A percentile compares a stretch with the other conserved stretches of the same genome.
phyloP scores from a whole-genome alignment of 2,797 vertebrate species.

The Ptychadena robeensis region DNA sequence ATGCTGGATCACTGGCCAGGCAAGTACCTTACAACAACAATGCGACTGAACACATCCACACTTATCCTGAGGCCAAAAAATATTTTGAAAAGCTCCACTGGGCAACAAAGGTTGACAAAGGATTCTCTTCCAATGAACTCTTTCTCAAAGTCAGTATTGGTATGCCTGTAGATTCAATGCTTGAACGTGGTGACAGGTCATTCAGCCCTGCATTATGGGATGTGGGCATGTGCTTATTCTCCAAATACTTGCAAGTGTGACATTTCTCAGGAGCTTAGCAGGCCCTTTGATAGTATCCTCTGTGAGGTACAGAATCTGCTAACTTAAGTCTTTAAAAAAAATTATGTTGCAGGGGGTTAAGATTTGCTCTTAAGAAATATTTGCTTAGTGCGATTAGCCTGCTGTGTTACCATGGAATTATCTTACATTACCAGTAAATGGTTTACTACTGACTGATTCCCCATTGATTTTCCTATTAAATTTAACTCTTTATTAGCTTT shows the following conservation, averaged over 20 bases:
- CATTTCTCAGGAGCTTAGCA: not conserved
- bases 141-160: not conserved
- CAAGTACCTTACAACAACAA: too few relatives aligned
- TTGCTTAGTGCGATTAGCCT: slow-evolving; percentile 14
- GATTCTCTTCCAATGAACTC: too few relatives aligned
- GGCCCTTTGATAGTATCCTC: too few relatives aligned
- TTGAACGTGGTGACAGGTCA: too few relatives aligned
- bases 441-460: slow-evolving; percentile 39
- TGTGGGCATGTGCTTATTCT: not conserved
- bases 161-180: not conserved
- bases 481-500: not conserved
- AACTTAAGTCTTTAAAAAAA: not conserved
- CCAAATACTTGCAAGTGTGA: not conserved
- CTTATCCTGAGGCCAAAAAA: too few relatives aligned
- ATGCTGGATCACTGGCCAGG: too few relatives aligned
- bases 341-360: not conserved
- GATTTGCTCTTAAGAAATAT: slow-evolving; percentile 31
- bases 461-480: slow-evolving; percentile 37
- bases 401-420: slow-evolving; percentile 38
- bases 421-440: slow-evolving; percentile 40
- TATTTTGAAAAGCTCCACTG: too few relatives aligned
- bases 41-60: too few relatives aligned
- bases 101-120: too few relatives aligned
- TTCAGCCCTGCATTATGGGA: not conserved
- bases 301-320: not conserved